These are phyloP conservation scores for Parochlus steinenii DNA, from an alignment of 2,888 invertebrate species.

Conservation along the genomic window DNA sequence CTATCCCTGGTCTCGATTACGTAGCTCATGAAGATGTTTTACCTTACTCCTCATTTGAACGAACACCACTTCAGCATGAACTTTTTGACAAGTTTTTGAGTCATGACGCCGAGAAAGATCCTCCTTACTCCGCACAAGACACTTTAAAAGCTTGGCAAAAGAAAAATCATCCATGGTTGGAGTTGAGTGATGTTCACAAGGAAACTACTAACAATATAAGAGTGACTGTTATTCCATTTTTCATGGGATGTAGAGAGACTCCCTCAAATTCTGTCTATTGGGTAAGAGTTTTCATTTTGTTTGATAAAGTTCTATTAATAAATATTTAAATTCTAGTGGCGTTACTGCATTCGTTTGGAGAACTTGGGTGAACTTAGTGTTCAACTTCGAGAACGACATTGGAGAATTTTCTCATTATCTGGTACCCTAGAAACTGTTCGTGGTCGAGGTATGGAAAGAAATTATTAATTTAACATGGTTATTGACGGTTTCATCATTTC, in stretches of 20 bases:
- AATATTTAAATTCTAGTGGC: conserved; percentile 48
- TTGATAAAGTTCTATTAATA: background rate
- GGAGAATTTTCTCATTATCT: conserved; percentile 91
- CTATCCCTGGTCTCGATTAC: conserved; percentile 94
- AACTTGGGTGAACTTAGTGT: conserved; percentile 80
- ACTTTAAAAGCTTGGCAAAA: conserved; percentile 91
- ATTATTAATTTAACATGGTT: too few species aligned
- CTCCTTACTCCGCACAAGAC: conserved; percentile 75
- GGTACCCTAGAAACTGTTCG: conserved; percentile 88
- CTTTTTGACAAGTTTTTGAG: conserved; percentile 89
- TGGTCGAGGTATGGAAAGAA: conserved; percentile 82
- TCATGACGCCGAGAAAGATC: conserved; percentile 60
- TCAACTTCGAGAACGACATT: conserved; percentile 90
- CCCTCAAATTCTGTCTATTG: conserved; percentile 86
- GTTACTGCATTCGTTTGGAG: conserved; percentile 93
- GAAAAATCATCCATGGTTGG: conserved; percentile 93
- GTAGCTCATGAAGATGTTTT: conserved; percentile 96
- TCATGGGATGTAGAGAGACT: conserved; percentile 87
- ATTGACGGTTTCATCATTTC: too few species aligned
- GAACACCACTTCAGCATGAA: conserved; percentile 84
- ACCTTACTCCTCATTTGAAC: conserved; percentile 80
- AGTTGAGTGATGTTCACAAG: conserved; percentile 89
- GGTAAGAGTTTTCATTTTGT: conserved; percentile 21
- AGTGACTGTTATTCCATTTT: conserved; percentile 96
- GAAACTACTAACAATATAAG: conserved; percentile 93